Percentiles rank a stretch among this genome's conserved stretches.
phyloP scores from a whole-genome alignment of 2,113 vertebrate species.

The Bubalus kerabau region DNA sequence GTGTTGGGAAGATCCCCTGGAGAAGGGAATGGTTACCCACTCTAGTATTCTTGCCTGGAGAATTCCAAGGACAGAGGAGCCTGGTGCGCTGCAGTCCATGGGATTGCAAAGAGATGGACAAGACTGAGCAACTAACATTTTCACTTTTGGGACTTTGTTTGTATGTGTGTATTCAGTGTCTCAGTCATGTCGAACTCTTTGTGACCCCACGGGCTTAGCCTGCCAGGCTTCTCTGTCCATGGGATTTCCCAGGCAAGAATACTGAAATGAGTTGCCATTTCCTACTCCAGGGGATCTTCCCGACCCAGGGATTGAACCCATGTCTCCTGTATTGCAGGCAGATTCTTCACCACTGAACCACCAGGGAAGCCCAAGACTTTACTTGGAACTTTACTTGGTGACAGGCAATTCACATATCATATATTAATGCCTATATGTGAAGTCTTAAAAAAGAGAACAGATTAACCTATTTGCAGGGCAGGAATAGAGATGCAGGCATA shows the following conservation, averaged over 20 bases:
- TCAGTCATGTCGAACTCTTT: background rate
- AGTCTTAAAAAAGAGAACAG: background rate
- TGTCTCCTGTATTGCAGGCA: background rate
- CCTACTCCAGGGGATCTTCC: background rate
- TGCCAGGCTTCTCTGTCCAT: background rate
- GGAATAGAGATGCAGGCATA: background rate
- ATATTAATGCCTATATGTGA: background rate
- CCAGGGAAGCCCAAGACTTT: background rate
- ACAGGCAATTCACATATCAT: background rate
- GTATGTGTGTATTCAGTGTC: background rate
- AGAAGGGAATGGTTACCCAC: background rate
- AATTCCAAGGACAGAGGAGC: background rate
- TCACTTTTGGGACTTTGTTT: background rate
- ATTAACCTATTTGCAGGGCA: background rate
- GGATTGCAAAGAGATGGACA: background rate
- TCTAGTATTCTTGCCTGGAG: background rate
- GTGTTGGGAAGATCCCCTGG: background rate
- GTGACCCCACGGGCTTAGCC: background rate
- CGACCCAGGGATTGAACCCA: background rate
- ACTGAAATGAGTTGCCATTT: background rate
- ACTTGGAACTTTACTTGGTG: background rate
- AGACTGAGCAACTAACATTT: background rate
- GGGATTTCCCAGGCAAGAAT: background rate
- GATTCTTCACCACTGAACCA: background rate
- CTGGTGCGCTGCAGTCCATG: background rate